phyloP scores from a whole-genome alignment of 2,113 vertebrate genomes.

The Mesembrinibis cayennensis region DNA sequence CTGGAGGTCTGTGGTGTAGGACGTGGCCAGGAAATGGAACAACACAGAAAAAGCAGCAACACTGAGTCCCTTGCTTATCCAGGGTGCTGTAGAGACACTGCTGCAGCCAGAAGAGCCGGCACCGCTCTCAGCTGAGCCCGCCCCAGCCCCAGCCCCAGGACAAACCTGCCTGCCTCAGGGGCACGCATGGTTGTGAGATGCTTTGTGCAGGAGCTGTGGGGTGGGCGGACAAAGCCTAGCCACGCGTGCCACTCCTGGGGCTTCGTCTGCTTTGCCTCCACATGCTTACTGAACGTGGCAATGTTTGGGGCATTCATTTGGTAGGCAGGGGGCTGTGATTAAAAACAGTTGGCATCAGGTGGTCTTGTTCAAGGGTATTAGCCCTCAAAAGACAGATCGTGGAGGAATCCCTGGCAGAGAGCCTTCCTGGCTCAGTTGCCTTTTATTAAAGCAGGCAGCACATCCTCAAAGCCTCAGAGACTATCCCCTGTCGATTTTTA shows the following conservation, averaged over 20 bases:
- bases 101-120: not conserved
- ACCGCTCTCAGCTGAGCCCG: not conserved
- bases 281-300: fast-evolving
- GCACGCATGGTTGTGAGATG: fast-evolving
- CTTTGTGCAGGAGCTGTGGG: not conserved
- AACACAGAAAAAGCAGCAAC: not conserved
- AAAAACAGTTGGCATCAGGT: not conserved
- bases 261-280: not conserved
- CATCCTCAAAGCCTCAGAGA: not conserved
- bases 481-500: not conserved
- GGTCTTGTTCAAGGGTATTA: not conserved
- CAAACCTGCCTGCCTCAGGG: not conserved
- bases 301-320: not conserved
- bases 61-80: too few relatives aligned
- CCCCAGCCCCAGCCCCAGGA: not conserved
- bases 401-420: not conserved
- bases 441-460: not conserved
- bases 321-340: not conserved
- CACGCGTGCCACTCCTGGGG: fast-evolving
- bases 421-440: not conserved
- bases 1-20: not conserved
- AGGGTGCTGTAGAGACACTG: not conserved
- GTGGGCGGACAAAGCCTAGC: not conserved
- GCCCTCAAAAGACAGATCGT: fast-evolving
- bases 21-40: not conserved